phyloP scores from a whole-genome alignment of 2,797 vertebrate genomes.

The Brachyrhaphis roseni region DNA sequence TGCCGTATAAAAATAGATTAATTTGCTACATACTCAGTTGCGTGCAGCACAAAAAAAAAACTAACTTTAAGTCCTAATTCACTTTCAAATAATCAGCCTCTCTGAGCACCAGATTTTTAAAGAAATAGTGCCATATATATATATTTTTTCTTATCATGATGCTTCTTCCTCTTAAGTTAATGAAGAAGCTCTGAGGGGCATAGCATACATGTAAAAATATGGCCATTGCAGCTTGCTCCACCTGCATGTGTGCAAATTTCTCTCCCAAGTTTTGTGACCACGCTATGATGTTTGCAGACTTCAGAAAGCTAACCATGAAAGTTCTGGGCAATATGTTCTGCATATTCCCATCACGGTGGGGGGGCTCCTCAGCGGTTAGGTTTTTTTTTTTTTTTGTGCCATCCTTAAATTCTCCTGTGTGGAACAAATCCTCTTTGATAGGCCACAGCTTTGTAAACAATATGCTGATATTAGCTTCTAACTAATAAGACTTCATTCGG shows the following conservation, averaged over 20 bases:
- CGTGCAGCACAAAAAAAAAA: conserved; percentile 5
- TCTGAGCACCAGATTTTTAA: conserved; percentile 28
- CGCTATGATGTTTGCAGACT: conserved; percentile 42
- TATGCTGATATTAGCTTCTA: conserved; percentile 17
- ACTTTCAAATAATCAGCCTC: conserved; percentile 12
- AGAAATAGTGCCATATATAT: conserved; percentile 3
- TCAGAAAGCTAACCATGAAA: conserved; percentile 57
- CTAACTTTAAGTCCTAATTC: conserved; percentile 8
- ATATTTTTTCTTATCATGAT: conserved; percentile 22
- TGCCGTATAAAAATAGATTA: neutral
- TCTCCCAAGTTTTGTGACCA: conserved; percentile 25
- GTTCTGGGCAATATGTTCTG: conserved; percentile 45
- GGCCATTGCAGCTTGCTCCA: conserved; percentile 14
- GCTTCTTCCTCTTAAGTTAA: conserved; percentile 32
- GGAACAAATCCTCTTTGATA: conserved; percentile 56
- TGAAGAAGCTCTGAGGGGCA: conserved; percentile 21
- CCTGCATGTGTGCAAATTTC: conserved; percentile 31
- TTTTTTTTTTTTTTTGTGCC: conserved; percentile 22
- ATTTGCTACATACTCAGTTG: neutral
- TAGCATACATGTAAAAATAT: conserved; percentile 16
- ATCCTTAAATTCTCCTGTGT: conserved; percentile 50
- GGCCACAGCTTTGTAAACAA: conserved; percentile 44
- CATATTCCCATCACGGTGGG: conserved; percentile 55
- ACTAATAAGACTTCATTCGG: conserved; percentile 12
- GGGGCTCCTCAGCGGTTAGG: conserved; percentile 40